A percentile compares a stretch with the other conserved stretches of the same genome.
phyloP scores from a whole-genome alignment of 2,888 invertebrate genomes.

The Macrosiphum euphorbiae region DNA sequence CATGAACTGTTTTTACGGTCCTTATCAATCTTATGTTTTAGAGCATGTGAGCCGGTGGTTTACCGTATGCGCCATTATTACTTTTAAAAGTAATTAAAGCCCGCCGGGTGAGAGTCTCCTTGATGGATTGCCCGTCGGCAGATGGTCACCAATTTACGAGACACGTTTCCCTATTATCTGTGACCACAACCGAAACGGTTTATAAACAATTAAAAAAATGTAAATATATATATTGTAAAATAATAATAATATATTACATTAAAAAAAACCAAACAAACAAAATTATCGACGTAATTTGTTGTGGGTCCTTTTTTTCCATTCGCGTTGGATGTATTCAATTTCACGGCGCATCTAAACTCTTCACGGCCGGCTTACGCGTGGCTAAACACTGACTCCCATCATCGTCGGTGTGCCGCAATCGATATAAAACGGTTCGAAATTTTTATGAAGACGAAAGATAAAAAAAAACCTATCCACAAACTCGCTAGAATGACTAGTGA shows the following conservation, averaged over 20 bases:
- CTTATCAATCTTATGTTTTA: slow-evolving; percentile 62
- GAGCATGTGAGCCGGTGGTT: slow-evolving; percentile 55
- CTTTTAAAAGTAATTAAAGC: slow-evolving; percentile 64
- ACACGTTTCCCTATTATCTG: slow-evolving; percentile 55
- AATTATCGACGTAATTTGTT: slow-evolving; percentile 56
- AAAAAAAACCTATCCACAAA: slow-evolving; percentile 21
- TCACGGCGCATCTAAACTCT: slow-evolving; percentile 60
- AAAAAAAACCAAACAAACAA: slow-evolving; percentile 41
- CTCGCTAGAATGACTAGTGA: slow-evolving; percentile 39
- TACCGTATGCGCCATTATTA: slow-evolving; percentile 62
- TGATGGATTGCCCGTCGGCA: slow-evolving; percentile 62
- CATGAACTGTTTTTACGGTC: slow-evolving; percentile 54
- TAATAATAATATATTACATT: not conserved
- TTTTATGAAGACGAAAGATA: slow-evolving; percentile 55
- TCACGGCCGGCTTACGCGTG: slow-evolving; percentile 57
- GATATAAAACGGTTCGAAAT: slow-evolving; percentile 52
- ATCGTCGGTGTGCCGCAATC: slow-evolving; percentile 34
- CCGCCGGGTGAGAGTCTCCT: slow-evolving; percentile 53
- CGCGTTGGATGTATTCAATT: slow-evolving; percentile 61
- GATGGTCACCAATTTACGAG: slow-evolving; percentile 62
- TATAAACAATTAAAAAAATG: slow-evolving; percentile 57
- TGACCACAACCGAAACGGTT: slow-evolving; percentile 57
- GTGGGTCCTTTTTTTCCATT: slow-evolving; percentile 46
- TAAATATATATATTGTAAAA: not conserved
- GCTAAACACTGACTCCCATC: slow-evolving; percentile 57